phyloP scores from a whole-genome alignment of 2,113 vertebrate genomes.

The Lamprologus callipterus region DNA sequence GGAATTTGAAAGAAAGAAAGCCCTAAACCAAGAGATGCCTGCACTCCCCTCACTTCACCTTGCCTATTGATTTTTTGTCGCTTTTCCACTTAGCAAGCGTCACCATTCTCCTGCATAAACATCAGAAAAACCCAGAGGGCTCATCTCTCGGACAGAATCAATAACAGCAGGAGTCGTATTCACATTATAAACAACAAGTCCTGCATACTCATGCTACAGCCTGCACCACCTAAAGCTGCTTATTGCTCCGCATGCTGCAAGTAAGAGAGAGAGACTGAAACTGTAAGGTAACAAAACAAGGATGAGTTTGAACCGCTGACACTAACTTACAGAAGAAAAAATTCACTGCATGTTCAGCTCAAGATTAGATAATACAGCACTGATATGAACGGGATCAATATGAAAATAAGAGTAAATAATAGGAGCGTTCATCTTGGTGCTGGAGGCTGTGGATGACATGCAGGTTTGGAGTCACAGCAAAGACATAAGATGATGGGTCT shows the following conservation, averaged over 20 bases:
- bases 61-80: conserved; percentile 67
- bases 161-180: conserved; percentile 61
- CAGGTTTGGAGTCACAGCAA: neutral
- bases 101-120: conserved; percentile 68
- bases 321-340: neutral
- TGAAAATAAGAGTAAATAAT: neutral
- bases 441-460: neutral
- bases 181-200: conserved; percentile 56
- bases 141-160: conserved; percentile 65
- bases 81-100: conserved; percentile 65
- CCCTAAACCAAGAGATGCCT: conserved; percentile 18
- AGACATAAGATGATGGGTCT: neutral
- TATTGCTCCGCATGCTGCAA: neutral
- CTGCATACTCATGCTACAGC: conserved; percentile 47
- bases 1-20: conserved; percentile 49
- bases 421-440: neutral
- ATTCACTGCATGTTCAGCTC: neutral
- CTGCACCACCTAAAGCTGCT: conserved; percentile 1
- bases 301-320: neutral
- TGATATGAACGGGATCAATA: neutral
- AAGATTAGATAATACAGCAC: neutral
- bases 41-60: conserved; percentile 33
- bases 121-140: conserved; percentile 65
- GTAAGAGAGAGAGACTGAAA: neutral
- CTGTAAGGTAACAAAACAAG: neutral